These are phyloP conservation scores for Venustoraphidia nigricollis DNA, from an alignment of 2,888 invertebrate species.

Conservation along the genomic window DNA sequence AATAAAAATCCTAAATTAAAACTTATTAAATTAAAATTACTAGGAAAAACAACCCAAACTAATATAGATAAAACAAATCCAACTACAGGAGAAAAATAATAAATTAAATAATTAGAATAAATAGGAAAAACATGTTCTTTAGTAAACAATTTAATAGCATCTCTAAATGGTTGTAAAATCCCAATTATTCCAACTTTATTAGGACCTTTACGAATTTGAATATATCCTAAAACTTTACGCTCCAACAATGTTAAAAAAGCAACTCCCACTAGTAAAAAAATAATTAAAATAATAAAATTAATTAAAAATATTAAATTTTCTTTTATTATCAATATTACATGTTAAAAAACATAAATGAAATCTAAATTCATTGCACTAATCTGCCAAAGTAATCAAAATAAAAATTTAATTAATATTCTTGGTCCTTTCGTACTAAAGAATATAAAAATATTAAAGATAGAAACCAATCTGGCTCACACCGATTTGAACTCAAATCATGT, in stretches of 20 bases:
- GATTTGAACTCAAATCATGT: too few relatives aligned
- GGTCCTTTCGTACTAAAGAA: too few relatives aligned
- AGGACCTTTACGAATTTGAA: slow-evolving; percentile 59
- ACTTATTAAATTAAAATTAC: slow-evolving; percentile 33
- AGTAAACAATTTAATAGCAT: slow-evolving; percentile 56
- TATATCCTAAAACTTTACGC: slow-evolving; percentile 53
- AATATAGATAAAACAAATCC: slow-evolving; percentile 42
- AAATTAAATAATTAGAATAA: slow-evolving; percentile 41
- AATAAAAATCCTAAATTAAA: slow-evolving; percentile 44
- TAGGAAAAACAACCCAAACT: slow-evolving; percentile 41
- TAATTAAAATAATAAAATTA: slow-evolving; percentile 34
- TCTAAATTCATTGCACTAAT: slow-evolving; percentile 57
- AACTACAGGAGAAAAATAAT: slow-evolving; percentile 42
- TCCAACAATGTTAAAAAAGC: slow-evolving; percentile 60
- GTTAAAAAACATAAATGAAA: slow-evolving; percentile 43
- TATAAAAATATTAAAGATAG: too few relatives aligned
- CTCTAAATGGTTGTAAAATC: slow-evolving; percentile 52
- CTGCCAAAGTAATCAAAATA: slow-evolving; percentile 40
- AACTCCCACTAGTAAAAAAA: slow-evolving; percentile 45
- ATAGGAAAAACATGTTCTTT: slow-evolving; percentile 43
- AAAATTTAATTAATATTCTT: too few relatives aligned
- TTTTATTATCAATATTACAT: slow-evolving; percentile 35
- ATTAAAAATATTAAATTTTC: slow-evolving; percentile 30
- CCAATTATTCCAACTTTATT: slow-evolving; percentile 51
- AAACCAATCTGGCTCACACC: too few relatives aligned